These are phyloP conservation scores for Hermatobates lingyangjiaoensis DNA, from an alignment of 1,140 invertebrate species.

Conservation along the genomic window DNA sequence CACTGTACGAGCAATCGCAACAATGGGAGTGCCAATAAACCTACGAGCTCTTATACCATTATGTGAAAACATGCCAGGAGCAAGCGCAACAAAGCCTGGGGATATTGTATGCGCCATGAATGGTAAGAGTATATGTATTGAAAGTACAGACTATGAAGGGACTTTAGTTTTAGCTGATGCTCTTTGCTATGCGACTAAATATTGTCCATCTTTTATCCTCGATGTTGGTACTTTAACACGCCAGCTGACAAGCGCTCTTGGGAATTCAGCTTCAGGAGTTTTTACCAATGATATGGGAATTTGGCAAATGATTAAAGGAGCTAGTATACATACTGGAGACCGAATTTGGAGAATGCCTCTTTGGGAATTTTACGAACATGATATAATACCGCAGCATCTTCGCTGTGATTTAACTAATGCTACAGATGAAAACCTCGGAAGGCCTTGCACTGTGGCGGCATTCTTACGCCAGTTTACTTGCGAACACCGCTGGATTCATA, in stretches of 20 bases:
- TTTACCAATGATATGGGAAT: slow-evolving; percentile 31
- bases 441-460: slow-evolving; percentile 32
- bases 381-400: slow-evolving; percentile 3
- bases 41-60: slow-evolving; percentile 34
- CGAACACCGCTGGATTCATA: slow-evolving; percentile 31
- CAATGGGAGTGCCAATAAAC: slow-evolving; percentile 34
- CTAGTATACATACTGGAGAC: slow-evolving; percentile 36
- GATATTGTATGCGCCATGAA: slow-evolving; percentile 43
- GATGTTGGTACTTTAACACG: slow-evolving; percentile 42
- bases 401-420: slow-evolving; percentile 6
- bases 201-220: slow-evolving; percentile 35
- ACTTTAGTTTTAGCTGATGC: slow-evolving; percentile 43
- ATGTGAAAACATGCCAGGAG: slow-evolving; percentile 42
- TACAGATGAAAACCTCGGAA: slow-evolving; percentile 19
- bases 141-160: slow-evolving; percentile 46
- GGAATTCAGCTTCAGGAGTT: slow-evolving; percentile 31
- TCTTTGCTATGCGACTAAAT: slow-evolving; percentile 36
- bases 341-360: slow-evolving; percentile 45
- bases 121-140: slow-evolving; percentile 41
- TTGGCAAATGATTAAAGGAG: slow-evolving; percentile 29
- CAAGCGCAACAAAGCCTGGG: slow-evolving; percentile 36
- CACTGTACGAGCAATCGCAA: slow-evolving; percentile 29
- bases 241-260: slow-evolving; percentile 33
- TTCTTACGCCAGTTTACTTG: slow-evolving; percentile 37
- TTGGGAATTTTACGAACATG: slow-evolving; percentile 28